A percentile compares a stretch with the other conserved stretches of the same genome.
These are phyloP conservation scores for Neodon shergylaensis DNA, from an alignment of 2,113 vertebrate species.

Conservation along the genomic window DNA sequence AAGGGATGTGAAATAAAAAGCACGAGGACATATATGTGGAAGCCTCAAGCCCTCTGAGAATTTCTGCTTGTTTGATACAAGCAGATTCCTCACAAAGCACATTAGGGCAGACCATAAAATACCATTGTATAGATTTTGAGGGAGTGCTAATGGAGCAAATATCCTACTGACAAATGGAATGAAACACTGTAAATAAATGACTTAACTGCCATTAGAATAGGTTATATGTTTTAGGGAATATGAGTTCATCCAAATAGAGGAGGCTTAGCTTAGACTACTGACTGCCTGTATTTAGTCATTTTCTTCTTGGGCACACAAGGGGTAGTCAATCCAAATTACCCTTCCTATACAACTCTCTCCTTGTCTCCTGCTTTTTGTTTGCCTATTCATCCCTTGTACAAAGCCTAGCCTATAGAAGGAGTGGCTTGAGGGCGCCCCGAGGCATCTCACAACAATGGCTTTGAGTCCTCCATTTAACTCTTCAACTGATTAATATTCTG, in stretches of 20 bases:
- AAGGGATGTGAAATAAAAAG: background rate
- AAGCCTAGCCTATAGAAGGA: slow-evolving; percentile 69
- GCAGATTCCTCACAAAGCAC: background rate
- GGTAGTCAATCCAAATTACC: slow-evolving; percentile 72
- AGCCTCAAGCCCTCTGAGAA: background rate
- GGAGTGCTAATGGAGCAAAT: slow-evolving; percentile 8
- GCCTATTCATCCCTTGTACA: slow-evolving; percentile 66
- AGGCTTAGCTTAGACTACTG: slow-evolving; percentile 21
- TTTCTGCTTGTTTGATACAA: slow-evolving; percentile 3
- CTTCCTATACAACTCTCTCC: slow-evolving; percentile 49
- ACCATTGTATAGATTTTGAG: background rate
- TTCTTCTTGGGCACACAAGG: slow-evolving; percentile 51
- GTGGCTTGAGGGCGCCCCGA: slow-evolving; percentile 45
- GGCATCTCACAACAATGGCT: slow-evolving; percentile 72
- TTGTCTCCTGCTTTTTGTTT: slow-evolving; percentile 65
- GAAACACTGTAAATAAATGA: slow-evolving; percentile 60
- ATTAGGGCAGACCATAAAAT: slow-evolving; percentile 38
- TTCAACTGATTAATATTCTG: slow-evolving; percentile 70
- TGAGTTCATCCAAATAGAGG: slow-evolving; percentile 56
- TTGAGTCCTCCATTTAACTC: slow-evolving; percentile 54
- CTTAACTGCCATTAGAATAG: slow-evolving; percentile 50
- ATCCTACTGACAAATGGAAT: slow-evolving; percentile 19
- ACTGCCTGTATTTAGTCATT: slow-evolving; percentile 62
- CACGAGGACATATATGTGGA: background rate
- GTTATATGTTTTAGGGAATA: slow-evolving; percentile 56